A percentile compares a stretch with the other conserved stretches of the same genome.
Evolutionary conservation across 2,113 vertebrate species (phyloP).

Genomic region (Excalfactoria chinensis): DNA sequence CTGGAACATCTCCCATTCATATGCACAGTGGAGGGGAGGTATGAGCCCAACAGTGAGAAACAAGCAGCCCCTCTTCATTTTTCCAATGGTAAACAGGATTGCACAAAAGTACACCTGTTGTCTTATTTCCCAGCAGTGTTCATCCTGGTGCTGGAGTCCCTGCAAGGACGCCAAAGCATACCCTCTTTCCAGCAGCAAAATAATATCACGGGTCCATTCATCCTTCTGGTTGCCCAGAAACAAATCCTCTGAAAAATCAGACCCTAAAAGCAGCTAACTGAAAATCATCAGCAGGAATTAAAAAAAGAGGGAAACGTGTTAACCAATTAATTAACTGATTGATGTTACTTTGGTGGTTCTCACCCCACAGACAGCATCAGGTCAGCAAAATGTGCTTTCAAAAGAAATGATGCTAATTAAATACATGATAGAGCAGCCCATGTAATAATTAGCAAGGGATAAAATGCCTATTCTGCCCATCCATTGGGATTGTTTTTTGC

Average conservation of each 20-base stretch:
- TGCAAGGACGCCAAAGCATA: not conserved
- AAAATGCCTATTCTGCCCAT: not conserved
- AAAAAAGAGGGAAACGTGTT: constrained; percentile 55
- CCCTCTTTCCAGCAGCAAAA: not conserved
- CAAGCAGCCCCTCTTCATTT: constrained; percentile 7
- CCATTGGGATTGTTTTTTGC: not conserved
- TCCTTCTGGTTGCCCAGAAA: not conserved
- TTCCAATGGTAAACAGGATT: constrained; percentile 21
- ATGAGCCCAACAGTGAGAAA: constrained; percentile 25
- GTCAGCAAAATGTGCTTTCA: constrained; percentile 43
- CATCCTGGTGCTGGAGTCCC: not conserved
- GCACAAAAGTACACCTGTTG: constrained; percentile 45
- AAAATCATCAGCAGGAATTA: constrained; percentile 53
- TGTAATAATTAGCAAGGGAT: constrained; percentile 53
- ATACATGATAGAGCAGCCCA: constrained; percentile 7
- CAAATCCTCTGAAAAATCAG: constrained; percentile 27
- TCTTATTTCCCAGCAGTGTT: constrained; percentile 46
- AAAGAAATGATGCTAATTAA: constrained; percentile 60
- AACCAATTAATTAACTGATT: constrained; percentile 60
- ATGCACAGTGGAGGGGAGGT: not conserved
- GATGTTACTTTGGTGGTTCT: constrained; percentile 54
- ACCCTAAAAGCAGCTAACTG: constrained; percentile 17
- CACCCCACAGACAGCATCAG: not conserved
- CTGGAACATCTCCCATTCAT: not conserved
- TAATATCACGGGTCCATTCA: not conserved